Conservation (phyloP, 1,140 invertebrate genomes). For the Cyphomyrmex costatus region DNA sequence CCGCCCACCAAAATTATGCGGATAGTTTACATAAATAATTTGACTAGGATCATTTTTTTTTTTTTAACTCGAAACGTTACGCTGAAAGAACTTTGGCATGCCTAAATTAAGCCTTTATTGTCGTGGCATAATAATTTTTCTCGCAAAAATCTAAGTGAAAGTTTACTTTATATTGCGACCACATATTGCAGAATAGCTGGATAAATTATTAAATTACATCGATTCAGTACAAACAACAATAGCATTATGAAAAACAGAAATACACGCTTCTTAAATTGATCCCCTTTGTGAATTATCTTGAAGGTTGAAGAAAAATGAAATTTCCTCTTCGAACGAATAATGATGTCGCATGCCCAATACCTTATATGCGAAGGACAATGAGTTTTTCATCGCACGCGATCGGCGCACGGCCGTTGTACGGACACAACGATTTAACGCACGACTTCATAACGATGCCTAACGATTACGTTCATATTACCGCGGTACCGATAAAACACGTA, state of each 20-base stretch:
- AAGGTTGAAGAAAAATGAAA: neutral
- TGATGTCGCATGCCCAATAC: neutral
- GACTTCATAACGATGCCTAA: slow-evolving; percentile 45
- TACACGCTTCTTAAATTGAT: neutral
- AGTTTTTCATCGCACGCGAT: slow-evolving; percentile 18
- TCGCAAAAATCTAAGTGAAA: neutral
- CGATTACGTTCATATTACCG: slow-evolving; percentile 35
- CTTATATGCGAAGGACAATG: slow-evolving; percentile 13
- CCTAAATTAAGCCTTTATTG: neutral
- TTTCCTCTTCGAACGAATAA: neutral
- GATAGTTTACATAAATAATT: slow-evolving; percentile 40
- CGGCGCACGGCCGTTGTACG: neutral
- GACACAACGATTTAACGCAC: slow-evolving; percentile 44
- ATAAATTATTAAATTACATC: neutral
- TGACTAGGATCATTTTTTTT: neutral
- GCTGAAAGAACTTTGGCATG: too few species aligned
- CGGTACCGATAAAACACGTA: slow-evolving; percentile 26
- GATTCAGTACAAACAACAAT: neutral
- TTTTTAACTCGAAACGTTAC: neutral
- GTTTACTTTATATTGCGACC: neutral
- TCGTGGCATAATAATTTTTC: neutral
- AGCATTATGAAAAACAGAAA: neutral
- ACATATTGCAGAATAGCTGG: neutral
- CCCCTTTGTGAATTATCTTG: neutral
- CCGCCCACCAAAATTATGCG: slow-evolving; percentile 54